phyloP scores from a whole-genome alignment of 92 coral and sea anemone genomes.

The Paragorgia papillata region DNA sequence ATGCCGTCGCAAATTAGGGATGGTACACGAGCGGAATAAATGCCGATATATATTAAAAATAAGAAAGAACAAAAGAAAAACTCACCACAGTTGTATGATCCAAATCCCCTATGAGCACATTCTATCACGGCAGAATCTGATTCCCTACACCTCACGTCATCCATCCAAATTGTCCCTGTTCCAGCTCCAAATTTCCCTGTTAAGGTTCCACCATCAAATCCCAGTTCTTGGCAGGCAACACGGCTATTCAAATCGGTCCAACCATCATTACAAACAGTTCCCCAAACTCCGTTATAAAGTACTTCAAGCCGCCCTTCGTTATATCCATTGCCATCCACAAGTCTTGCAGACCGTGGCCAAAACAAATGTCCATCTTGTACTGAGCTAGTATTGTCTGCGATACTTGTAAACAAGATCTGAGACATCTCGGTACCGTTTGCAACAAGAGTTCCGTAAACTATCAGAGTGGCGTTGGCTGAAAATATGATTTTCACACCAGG shows the following conservation, averaged over 20 bases:
- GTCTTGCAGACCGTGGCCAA: constrained; percentile 28
- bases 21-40: background rate
- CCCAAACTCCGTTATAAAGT: constrained; percentile 67
- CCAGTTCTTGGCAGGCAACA: constrained; percentile 78
- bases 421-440: constrained; percentile 52
- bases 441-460: constrained; percentile 61
- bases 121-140: constrained; percentile 51
- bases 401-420: background rate
- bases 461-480: constrained; percentile 50
- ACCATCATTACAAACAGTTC: constrained; percentile 62
- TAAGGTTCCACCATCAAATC: constrained; percentile 63
- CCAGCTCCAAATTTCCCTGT: constrained; percentile 55
- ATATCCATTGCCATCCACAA: constrained; percentile 58
- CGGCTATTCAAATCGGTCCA: constrained; percentile 41
- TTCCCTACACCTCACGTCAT: constrained; percentile 64
- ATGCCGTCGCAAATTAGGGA: too few relatives aligned
- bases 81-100: constrained; percentile 63
- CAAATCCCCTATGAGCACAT: constrained; percentile 63
- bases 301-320: constrained; percentile 70
- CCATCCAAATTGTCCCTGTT: constrained; percentile 61
- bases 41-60: background rate
- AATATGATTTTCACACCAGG: constrained; percentile 63
- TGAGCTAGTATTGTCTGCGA: background rate
- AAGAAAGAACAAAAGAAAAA: background rate
- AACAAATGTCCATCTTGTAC: background rate